These are phyloP conservation scores for Tachycineta bicolor DNA, from an alignment of 2,113 vertebrate species.

Conservation along the genomic window DNA sequence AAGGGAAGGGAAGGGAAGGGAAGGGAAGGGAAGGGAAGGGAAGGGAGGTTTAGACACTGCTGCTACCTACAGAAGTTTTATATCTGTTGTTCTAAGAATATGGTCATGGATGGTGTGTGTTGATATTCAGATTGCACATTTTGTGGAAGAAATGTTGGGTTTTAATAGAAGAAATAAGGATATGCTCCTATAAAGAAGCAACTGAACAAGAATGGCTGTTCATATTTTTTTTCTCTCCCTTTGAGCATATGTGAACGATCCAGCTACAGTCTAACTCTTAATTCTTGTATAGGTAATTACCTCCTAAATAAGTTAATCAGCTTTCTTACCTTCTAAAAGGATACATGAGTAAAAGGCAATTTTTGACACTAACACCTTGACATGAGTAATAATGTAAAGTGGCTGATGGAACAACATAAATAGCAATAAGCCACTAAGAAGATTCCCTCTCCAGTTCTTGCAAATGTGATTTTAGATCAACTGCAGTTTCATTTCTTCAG, in stretches of 20 bases:
- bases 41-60: background rate
- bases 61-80: background rate
- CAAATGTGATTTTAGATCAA: constrained; percentile 51
- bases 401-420: constrained; percentile 54
- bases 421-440: constrained; percentile 54
- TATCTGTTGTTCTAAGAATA: background rate
- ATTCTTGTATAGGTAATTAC: constrained; percentile 50
- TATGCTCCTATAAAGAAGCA: background rate
- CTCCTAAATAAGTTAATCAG: constrained; percentile 52
- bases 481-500: constrained; percentile 8
- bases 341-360: constrained; percentile 36
- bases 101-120: background rate
- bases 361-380: constrained; percentile 61
- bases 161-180: background rate
- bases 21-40: too few relatives aligned
- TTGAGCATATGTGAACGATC: background rate
- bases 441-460: constrained; percentile 34
- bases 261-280: background rate
- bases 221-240: background rate
- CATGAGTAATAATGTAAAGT: constrained; percentile 48
- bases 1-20: background rate
- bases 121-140: background rate
- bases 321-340: constrained; percentile 42
- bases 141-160: background rate
- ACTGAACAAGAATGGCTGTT: background rate